Conservation (phyloP, 2,888 invertebrate genomes). For the Bibio marci region DNA sequence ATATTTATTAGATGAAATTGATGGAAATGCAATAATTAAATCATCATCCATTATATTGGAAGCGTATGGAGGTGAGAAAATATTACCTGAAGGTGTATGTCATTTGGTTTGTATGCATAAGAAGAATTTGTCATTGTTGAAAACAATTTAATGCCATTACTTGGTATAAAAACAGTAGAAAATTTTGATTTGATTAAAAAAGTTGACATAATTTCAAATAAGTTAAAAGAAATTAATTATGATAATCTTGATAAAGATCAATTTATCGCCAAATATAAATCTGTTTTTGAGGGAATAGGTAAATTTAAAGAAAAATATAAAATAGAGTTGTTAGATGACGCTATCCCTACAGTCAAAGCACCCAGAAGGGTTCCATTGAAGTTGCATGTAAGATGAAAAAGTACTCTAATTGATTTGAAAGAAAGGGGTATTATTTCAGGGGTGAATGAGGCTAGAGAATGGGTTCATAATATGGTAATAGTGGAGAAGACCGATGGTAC, state of each 20-base stretch:
- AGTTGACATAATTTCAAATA: background rate
- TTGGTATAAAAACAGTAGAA: background rate
- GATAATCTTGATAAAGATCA: conserved; percentile 10
- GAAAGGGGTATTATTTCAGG: background rate
- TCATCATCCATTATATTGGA: background rate
- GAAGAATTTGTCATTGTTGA: background rate
- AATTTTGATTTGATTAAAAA: background rate
- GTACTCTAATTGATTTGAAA: background rate
- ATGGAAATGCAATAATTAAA: background rate
- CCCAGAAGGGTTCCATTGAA: conserved; percentile 11
- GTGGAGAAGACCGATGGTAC: conserved; percentile 9
- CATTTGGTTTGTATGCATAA: background rate
- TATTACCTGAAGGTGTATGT: background rate
- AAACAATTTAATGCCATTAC: background rate
- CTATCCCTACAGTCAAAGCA: conserved; percentile 8
- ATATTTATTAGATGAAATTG: background rate
- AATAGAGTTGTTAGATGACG: conserved; percentile 8
- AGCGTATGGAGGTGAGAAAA: background rate
- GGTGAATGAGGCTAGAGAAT: background rate
- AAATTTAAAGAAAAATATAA: conserved; percentile 9
- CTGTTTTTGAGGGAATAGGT: conserved; percentile 13
- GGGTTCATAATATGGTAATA: background rate
- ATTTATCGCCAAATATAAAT: no score
- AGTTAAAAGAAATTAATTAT: conserved; percentile 1
- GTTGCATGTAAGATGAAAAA: conserved; percentile 7